Evolutionary conservation across 2,113 vertebrate genomes (phyloP), one percentile per base, ranked within the genome.

Genomic region (Boulengeromyrus knoepffleri): DNA sequence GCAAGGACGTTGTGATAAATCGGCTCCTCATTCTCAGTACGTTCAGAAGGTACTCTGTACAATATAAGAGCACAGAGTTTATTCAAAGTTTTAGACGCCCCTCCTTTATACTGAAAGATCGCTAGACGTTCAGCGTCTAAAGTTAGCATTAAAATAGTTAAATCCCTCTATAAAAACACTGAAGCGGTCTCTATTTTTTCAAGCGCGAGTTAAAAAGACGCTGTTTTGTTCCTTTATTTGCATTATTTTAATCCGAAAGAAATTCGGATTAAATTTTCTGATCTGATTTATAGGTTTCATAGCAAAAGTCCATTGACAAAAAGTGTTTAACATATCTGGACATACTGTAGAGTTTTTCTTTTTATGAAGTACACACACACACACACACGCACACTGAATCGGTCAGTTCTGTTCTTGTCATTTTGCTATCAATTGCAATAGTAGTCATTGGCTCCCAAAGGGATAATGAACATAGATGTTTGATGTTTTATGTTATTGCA

Each of bases 1-100:
- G 45, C 83, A 85, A 85, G 83, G 83, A 85, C 83, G 45, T 45
- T 10, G 83, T 47, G 83, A 85, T 85, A 85, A 85, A 27, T 47
- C 39, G 24, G 24, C 21, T 47, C n/a, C 21, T 85, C 2, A 85
- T 85, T 21, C 46, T 85, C 83, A 85, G 45, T 45, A 85, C 45
- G 83, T 85, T 85, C 83, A 85, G 45, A 85, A 9, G 21, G 83
- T 85, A 47, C 77, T 83, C 77, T 21, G 77, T 45, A 83, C 77
- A 83, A 83, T 83, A 83, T 83, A 45, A 45, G 19, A 45, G 77
- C 5, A 83, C 5, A 42, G 5, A 24, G 31, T 83, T 83, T 24
- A 45, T 70, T 21, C 39, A 42, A 45, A 42, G 39, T 45, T 42
- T 42, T 45, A 42, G 77, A 39, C 31, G 36, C 39, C 15, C 77